A percentile compares a stretch with the other conserved stretches of the same genome.
phyloP scores from a whole-genome alignment of 2,888 invertebrate genomes.

The Clusia tigrina region DNA sequence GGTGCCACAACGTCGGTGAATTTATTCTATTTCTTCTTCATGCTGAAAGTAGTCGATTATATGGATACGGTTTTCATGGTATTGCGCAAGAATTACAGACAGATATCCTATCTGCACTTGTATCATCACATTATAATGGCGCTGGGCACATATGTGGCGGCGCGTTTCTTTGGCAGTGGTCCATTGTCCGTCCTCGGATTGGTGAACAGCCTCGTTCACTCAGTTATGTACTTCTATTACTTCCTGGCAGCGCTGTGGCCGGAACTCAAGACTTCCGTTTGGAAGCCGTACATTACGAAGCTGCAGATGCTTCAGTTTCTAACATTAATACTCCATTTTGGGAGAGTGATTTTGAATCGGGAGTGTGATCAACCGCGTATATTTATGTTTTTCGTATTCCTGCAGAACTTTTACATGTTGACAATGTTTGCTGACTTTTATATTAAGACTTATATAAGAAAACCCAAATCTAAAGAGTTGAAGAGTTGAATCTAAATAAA shows the following conservation, averaged over 20 bases:
- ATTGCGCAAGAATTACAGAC: slow-evolving; percentile 72
- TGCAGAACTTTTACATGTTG: slow-evolving; percentile 74
- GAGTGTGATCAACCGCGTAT: slow-evolving; percentile 71
- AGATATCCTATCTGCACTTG: slow-evolving; percentile 74
- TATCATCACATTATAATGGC: slow-evolving; percentile 78
- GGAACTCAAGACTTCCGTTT: slow-evolving; percentile 72
- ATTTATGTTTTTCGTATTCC: slow-evolving; percentile 67
- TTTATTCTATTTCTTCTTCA: slow-evolving; percentile 68
- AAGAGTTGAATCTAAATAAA: not conserved
- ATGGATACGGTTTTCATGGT: slow-evolving; percentile 75
- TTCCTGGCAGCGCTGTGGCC: slow-evolving; percentile 75
- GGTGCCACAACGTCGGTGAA: not conserved
- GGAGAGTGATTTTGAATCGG: slow-evolving; percentile 61
- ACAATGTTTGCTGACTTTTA: slow-evolving; percentile 75
- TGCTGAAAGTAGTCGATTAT: slow-evolving; percentile 72
- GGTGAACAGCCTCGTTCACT: slow-evolving; percentile 78
- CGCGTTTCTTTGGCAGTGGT: slow-evolving; percentile 71
- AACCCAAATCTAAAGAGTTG: slow-evolving; percentile 30
- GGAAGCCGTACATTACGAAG: slow-evolving; percentile 84
- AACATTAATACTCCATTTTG: slow-evolving; percentile 67
- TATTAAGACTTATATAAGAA: slow-evolving; percentile 69
- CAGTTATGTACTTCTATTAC: slow-evolving; percentile 84
- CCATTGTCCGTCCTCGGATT: slow-evolving; percentile 72
- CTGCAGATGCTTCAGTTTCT: slow-evolving; percentile 79
- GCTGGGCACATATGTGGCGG: slow-evolving; percentile 68